Conservation (phyloP, 1,140 invertebrate species). For the Aphaenogaster ashmeadi region DNA sequence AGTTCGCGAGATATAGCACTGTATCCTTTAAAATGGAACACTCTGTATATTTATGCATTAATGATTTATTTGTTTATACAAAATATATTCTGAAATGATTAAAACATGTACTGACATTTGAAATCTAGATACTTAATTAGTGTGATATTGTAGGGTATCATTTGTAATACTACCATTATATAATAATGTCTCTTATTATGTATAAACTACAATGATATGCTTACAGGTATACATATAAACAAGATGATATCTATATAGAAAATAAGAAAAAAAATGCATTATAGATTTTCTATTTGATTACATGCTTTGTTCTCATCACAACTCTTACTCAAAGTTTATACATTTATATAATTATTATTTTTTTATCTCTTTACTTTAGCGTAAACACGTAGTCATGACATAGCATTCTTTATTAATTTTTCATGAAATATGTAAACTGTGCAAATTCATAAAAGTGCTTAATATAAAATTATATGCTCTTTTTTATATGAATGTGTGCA, state of each 20-base stretch:
- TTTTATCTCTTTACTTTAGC: slow-evolving; percentile 3
- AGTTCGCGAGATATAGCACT: too few species aligned
- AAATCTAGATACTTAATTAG: slow-evolving; percentile 34
- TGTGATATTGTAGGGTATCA: not conserved
- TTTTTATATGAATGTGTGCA: not conserved
- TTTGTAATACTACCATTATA: slow-evolving; percentile 4
- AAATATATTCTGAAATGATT: not conserved
- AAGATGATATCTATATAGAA: not conserved
- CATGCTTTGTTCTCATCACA: not conserved
- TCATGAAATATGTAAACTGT: not conserved
- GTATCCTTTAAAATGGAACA: too few species aligned
- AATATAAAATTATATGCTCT: not conserved
- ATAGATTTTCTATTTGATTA: slow-evolving; percentile 17
- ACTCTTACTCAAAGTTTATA: not conserved
- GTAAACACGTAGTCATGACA: not conserved
- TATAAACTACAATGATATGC: not conserved
- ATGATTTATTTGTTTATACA: slow-evolving; percentile 20
- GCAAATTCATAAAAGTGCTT: not conserved
- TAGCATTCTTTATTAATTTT: not conserved
- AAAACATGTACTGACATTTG: not conserved
- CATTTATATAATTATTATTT: not conserved
- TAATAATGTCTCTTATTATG: not conserved
- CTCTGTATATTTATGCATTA: not conserved
- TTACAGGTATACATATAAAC: not conserved
- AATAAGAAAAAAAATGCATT: not conserved